These are phyloP conservation scores for Zophobas atratus DNA, from an alignment of 1,140 invertebrate genomes.

Conservation along the genomic window DNA sequence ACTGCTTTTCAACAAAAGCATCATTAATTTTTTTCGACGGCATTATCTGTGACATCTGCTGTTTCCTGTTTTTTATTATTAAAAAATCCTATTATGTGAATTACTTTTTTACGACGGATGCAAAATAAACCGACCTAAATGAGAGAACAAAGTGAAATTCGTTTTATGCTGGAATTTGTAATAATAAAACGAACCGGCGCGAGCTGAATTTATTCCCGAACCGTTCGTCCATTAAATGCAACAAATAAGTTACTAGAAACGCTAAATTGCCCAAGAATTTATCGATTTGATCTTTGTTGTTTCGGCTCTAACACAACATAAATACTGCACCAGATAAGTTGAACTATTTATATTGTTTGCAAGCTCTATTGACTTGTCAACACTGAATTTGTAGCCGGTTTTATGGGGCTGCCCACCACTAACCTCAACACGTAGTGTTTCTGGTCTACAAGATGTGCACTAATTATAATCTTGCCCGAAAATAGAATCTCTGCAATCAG, in stretches of 20 bases:
- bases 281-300: background rate
- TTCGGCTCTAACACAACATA: constrained; percentile 1
- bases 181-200: constrained; percentile 22
- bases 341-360: constrained; percentile 21
- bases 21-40: constrained; percentile 27
- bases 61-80: constrained; percentile 28
- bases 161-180: background rate
- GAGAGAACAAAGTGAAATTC: constrained; percentile 19
- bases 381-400: too few relatives aligned
- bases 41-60: constrained; percentile 20
- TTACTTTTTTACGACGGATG: constrained; percentile 24
- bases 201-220: constrained; percentile 8
- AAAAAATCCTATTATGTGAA: constrained; percentile 23
- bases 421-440: too few relatives aligned
- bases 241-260: background rate
- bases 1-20: constrained; percentile 15
- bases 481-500: background rate
- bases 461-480: background rate
- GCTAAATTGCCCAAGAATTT: constrained; percentile 6
- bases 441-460: background rate
- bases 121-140: constrained; percentile 9
- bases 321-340: constrained; percentile 8
- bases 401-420: too few relatives aligned
- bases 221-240: too few relatives aligned
- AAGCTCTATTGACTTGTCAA: constrained; percentile 2